A percentile compares a stretch with the other conserved stretches of the same genome.
phyloP scores from a whole-genome alignment of 2,888 invertebrate genomes.

The Monoplex corrugatus region DNA sequence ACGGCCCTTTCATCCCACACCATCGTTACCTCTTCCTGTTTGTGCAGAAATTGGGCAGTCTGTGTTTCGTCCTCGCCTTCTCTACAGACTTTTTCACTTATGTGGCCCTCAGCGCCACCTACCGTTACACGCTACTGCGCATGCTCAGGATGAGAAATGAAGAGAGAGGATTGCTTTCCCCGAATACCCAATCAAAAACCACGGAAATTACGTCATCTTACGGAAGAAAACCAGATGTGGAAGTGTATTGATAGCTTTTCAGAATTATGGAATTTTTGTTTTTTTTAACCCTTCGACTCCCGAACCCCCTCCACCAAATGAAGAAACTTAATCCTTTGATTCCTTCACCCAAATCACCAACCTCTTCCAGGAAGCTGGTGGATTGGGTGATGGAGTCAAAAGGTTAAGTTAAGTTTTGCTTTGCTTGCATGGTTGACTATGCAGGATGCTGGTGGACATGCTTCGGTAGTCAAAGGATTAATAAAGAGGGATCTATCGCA shows the following conservation, averaged over 20 bases:
- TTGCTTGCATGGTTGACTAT: too few relatives aligned
- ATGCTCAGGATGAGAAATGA: background rate
- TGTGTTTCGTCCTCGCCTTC: constrained; percentile 19
- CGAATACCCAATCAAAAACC: background rate
- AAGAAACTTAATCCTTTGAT: too few relatives aligned
- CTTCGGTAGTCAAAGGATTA: too few relatives aligned
- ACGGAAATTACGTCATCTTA: background rate
- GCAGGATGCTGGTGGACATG: too few relatives aligned
- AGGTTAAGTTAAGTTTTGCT: too few relatives aligned
- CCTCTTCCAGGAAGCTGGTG: too few relatives aligned
- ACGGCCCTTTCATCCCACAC: constrained; percentile 11
- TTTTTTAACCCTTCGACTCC: too few relatives aligned
- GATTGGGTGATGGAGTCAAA: too few relatives aligned
- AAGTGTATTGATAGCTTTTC: background rate
- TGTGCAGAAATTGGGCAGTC: background rate
- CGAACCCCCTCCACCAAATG: too few relatives aligned
- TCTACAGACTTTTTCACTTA: constrained; percentile 31
- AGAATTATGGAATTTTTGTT: background rate
- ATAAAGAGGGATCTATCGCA: too few relatives aligned
- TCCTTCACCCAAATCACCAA: too few relatives aligned
- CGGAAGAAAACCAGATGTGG: background rate
- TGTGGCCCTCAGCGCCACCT: constrained; percentile 9
- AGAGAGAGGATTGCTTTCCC: background rate
- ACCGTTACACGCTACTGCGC: background rate
- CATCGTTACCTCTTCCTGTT: constrained; percentile 33